These are phyloP conservation scores for Tetranychus cinnabarinus DNA, from an alignment of 1,140 invertebrate species.

Conservation along the genomic window DNA sequence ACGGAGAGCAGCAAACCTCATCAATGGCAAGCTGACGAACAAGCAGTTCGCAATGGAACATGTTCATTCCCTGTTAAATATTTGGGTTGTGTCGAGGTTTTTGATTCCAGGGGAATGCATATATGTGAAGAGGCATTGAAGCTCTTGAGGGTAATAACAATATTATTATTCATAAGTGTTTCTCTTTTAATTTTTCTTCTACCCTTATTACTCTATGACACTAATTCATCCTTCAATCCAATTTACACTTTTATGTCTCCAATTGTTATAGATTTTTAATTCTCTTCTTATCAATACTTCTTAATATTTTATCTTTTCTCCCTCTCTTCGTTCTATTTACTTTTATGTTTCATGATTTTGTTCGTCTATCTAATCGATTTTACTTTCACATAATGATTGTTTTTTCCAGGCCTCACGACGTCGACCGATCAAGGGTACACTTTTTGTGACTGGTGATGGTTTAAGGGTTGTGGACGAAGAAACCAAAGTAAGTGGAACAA, in stretches of 20 bases:
- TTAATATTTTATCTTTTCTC: no score
- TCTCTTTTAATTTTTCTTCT: no score
- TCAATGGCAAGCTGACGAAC: constrained; percentile 94
- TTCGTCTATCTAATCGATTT: constrained; percentile 6
- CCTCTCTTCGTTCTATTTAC: neutral
- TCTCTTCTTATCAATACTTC: no score
- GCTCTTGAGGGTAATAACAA: constrained; percentile 41
- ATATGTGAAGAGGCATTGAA: constrained; percentile 97
- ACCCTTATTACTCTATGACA: no score
- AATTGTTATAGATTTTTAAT: no score
- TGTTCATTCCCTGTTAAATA: constrained; percentile 97
- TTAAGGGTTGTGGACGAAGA: constrained; percentile 93
- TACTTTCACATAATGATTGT: no score
- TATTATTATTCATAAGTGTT: no score
- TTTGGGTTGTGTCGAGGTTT: constrained; percentile 94
- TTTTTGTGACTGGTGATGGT: constrained; percentile 92
- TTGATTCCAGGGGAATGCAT: constrained; percentile 95
- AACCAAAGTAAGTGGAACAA: constrained; percentile 43
- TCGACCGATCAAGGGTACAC: constrained; percentile 57
- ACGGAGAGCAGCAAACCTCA: constrained; percentile 83
- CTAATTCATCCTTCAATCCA: no score
- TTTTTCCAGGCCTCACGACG: constrained; percentile 53
- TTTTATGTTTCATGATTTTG: constrained; percentile 2
- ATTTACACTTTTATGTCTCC: no score
- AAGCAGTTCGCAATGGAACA: constrained; percentile 72